These are phyloP conservation scores for Caprella mutica DNA, from an alignment of 2,888 invertebrate genomes.

Conservation along the genomic window DNA sequence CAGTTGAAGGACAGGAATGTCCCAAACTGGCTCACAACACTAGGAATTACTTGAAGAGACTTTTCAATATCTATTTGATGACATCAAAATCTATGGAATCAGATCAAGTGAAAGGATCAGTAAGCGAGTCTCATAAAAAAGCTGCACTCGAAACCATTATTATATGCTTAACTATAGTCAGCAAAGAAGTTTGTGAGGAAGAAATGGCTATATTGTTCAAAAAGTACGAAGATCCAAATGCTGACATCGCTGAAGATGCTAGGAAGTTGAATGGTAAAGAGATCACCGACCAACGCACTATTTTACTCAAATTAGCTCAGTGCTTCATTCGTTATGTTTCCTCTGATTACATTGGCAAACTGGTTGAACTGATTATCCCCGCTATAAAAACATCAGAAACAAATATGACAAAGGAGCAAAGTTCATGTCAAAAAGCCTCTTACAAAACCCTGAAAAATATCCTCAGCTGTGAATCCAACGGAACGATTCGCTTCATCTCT, in stretches of 20 bases:
- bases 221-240: slow-evolving; percentile 10
- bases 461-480: slow-evolving; percentile 1
- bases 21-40: slow-evolving; percentile 59
- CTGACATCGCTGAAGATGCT: too few species aligned
- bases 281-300: slow-evolving; percentile 1
- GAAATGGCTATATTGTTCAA: slow-evolving; percentile 13
- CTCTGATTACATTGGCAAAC: background rate
- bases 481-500: slow-evolving; percentile 3
- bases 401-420: slow-evolving; percentile 14
- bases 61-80: slow-evolving; percentile 78
- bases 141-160: slow-evolving; percentile 71
- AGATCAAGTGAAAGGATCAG: background rate
- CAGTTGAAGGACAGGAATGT: slow-evolving; percentile 43
- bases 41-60: slow-evolving; percentile 83
- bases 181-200: background rate
- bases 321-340: slow-evolving; percentile 22
- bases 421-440: slow-evolving; percentile 26
- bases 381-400: slow-evolving; percentile 1
- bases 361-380: slow-evolving; percentile 10
- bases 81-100: too few species aligned
- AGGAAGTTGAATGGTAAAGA: too few species aligned
- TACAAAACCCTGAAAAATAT: slow-evolving; percentile 25
- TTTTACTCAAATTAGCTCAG: slow-evolving; percentile 18
- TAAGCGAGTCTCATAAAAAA: slow-evolving; percentile 42
- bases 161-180: slow-evolving; percentile 45